Base-by-base conservation (phyloP, 2,888 invertebrate species). In the Siphonodentalium dalli region DNA sequence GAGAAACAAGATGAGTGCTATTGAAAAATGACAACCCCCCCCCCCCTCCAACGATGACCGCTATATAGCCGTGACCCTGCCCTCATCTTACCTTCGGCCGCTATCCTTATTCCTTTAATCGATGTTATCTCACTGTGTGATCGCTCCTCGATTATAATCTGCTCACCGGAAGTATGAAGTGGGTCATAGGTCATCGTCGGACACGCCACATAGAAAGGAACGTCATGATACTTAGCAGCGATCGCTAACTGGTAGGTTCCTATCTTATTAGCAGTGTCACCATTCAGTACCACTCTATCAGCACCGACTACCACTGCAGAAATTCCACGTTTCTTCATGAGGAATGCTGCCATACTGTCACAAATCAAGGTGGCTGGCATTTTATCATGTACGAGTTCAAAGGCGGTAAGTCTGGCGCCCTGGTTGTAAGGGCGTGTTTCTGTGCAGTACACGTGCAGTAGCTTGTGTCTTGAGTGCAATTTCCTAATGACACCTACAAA, bases 401-500 rank as follows among this genome's bases (percentile, higher is more conserved):
- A 97, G 0, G 98, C 96, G 0, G 98, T 99, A 37, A 99, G 85
- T 57, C 99, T 87, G 0, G 96, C 73, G 8, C 81, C 81, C 83
- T 99, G 99, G 82, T 96, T 96, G 82, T 98, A 99, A 0, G 99
- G 99, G 61, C 99, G 87, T 0, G 99, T 99, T 84, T 99, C 99
- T 3, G 97, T 95, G 80, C 92, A 97, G 83, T 91, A 98, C 2
- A 91, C 93, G 74, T 90, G 91, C 68, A 92, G 91, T 88, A 86
- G 37, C 82, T 83, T 67, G 0, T 68, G 69, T 9, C 63, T 61
- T 15, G 86, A 87, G 75, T 90, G 87, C 49, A 99, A 85, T 49
- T 89, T 88, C 63, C 98, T 87, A 64, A 98, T 90, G 28, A 99
- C 95, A 34, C 85, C 85, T 84, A 48, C n/a, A 55, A 65, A 15